These are phyloP conservation scores for Brachionus rotundiformis DNA, from an alignment of 1,140 invertebrate genomes.

Conservation along the genomic window DNA sequence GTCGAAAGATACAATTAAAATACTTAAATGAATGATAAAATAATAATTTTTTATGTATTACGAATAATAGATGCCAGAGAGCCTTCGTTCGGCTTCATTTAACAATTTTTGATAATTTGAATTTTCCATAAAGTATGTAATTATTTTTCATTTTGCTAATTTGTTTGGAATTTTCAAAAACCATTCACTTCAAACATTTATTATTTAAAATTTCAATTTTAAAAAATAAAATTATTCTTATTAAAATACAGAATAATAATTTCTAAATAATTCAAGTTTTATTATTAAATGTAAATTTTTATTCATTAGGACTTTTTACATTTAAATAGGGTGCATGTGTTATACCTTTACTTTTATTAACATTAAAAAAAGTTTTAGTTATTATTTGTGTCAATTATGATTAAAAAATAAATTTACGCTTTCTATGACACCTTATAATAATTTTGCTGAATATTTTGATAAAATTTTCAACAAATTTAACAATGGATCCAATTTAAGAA, in stretches of 20 bases:
- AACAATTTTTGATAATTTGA: neutral
- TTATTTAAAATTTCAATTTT: neutral
- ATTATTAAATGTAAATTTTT: too few species aligned
- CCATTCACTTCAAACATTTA: neutral
- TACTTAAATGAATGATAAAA: neutral
- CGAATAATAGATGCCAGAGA: slow-evolving; percentile 9
- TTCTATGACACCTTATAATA: too few species aligned
- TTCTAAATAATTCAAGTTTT: neutral
- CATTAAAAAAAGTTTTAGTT: too few species aligned
- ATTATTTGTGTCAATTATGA: too few species aligned
- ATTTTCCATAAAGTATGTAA: neutral
- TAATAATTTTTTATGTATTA: slow-evolving; percentile 15
- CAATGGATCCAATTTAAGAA: too few species aligned
- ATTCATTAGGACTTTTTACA: too few species aligned
- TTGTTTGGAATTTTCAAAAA: neutral
- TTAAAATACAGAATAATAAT: too few species aligned
- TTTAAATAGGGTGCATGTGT: too few species aligned
- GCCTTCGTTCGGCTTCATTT: slow-evolving; percentile 32
- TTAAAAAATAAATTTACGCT: too few species aligned
- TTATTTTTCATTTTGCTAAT: neutral
- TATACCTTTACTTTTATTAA: too few species aligned
- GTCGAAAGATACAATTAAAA: neutral
- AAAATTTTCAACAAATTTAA: too few species aligned
- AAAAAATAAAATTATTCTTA: neutral
- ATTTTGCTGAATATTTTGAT: too few species aligned